phyloP scores from a whole-genome alignment of 2,888 invertebrate species.

The Troides oblongomaculatus region DNA sequence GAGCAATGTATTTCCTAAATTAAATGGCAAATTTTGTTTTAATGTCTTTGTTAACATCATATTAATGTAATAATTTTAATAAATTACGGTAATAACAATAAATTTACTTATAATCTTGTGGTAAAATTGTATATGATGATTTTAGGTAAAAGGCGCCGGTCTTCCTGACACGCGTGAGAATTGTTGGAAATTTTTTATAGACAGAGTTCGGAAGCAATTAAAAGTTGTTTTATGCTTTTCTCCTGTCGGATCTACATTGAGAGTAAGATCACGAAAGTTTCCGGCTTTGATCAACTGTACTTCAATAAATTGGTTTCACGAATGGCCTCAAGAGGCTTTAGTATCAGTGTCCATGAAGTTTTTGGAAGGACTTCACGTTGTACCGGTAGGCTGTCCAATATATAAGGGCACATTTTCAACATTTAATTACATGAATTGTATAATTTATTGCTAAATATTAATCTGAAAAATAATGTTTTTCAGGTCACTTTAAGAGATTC shows the following conservation, averaged over 20 bases:
- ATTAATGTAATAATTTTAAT: no score
- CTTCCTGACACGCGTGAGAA: conserved; percentile 95
- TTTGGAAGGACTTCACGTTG: conserved; percentile 87
- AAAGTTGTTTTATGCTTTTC: conserved; percentile 98
- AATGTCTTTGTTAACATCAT: no score
- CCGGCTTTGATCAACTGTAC: conserved; percentile 97
- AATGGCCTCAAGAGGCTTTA: conserved; percentile 98
- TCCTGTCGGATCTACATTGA: conserved; percentile 95
- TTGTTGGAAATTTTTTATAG: conserved; percentile 99
- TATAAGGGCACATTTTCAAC: not conserved
- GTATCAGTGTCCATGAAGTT: conserved; percentile 95
- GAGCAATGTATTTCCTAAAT: no score
- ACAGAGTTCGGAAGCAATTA: conserved; percentile 92
- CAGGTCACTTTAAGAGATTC: conserved; percentile 88
- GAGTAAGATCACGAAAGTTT: conserved; percentile 95
- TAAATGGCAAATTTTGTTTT: no score
- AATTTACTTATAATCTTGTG: no score
- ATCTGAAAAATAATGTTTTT: not conserved
- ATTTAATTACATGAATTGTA: not conserved
- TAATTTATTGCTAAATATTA: not conserved
- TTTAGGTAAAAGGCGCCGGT: conserved; percentile 89
- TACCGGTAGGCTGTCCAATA: conserved; percentile 82
- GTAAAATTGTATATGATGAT: not conserved
- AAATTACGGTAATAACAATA: no score
- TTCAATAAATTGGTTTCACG: conserved; percentile 98